phyloP scores from a whole-genome alignment of 2,888 invertebrate species.

The Thymelicus acteon region DNA sequence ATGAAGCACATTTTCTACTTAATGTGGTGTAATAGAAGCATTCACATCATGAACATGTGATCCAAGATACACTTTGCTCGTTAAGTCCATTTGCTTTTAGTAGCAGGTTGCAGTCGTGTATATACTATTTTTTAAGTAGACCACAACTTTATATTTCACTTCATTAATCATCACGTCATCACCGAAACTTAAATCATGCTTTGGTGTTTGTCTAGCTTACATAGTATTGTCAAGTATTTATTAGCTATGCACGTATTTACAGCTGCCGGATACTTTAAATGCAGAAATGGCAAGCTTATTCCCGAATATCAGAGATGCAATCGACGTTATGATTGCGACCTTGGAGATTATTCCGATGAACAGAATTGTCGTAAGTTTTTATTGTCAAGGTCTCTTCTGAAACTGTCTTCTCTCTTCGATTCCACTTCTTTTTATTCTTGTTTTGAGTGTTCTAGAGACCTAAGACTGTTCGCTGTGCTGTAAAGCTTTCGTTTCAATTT shows the following conservation, averaged over 20 bases:
- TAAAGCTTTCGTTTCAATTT: constrained; percentile 17
- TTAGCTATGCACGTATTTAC: constrained; percentile 72
- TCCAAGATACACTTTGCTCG: background rate
- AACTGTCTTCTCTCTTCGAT: constrained; percentile 31
- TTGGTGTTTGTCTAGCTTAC: constrained; percentile 18
- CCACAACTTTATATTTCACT: background rate
- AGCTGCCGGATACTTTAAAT: constrained; percentile 84
- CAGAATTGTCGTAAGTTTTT: constrained; percentile 89
- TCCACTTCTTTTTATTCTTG: constrained; percentile 31
- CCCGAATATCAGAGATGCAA: constrained; percentile 85
- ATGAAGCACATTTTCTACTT: background rate
- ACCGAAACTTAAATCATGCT: constrained; percentile 6
- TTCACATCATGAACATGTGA: background rate
- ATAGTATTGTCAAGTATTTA: constrained; percentile 24
- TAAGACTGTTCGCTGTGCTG: constrained; percentile 20
- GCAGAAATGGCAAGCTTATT: constrained; percentile 87
- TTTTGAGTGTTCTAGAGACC: constrained; percentile 23
- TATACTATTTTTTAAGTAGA: background rate
- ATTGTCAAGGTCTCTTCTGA: constrained; percentile 31
- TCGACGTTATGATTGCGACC: constrained; percentile 86
- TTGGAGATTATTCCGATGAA: constrained; percentile 89
- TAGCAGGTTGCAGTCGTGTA: background rate
- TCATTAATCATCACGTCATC: background rate
- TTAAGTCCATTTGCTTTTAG: background rate
- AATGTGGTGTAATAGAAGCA: background rate